Conservation (phyloP, 1,140 invertebrate species). For the Atta cephalotes region DNA sequence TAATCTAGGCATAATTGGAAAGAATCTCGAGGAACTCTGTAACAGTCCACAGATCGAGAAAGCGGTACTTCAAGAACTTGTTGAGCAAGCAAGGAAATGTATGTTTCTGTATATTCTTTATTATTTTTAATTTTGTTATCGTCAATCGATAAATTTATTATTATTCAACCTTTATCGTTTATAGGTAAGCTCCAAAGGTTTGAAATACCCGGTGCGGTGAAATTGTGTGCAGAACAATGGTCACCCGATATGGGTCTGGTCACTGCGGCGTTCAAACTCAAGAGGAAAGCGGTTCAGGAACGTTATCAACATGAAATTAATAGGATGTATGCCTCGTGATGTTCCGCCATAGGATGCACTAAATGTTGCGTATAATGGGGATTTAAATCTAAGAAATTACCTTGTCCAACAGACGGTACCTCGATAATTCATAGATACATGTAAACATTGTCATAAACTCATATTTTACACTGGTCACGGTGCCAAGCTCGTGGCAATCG, state of each 20-base stretch:
- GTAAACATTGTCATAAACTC: slow-evolving; percentile 22
- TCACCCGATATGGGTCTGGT: slow-evolving; percentile 98
- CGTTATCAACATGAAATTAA: slow-evolving; percentile 96
- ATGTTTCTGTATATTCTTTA: slow-evolving; percentile 79
- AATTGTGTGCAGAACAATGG: slow-evolving; percentile 96
- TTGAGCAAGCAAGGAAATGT: slow-evolving; percentile 94
- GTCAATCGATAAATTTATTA: not conserved
- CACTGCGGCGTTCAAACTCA: slow-evolving; percentile 98
- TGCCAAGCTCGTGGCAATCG: not conserved
- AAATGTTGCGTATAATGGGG: slow-evolving; percentile 62
- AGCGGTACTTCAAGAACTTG: slow-evolving; percentile 92
- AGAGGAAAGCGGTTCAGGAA: slow-evolving; percentile 97
- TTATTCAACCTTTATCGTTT: slow-evolving; percentile 42
- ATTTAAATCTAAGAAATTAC: slow-evolving; percentile 43
- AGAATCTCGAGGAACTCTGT: slow-evolving; percentile 92
- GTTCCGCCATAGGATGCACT: slow-evolving; percentile 55
- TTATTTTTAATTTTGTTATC: not conserved
- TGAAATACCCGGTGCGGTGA: slow-evolving; percentile 97
- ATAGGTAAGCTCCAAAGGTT: slow-evolving; percentile 94
- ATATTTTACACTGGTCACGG: slow-evolving; percentile 30
- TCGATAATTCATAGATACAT: slow-evolving; percentile 49
- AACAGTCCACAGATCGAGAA: slow-evolving; percentile 90
- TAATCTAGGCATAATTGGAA: slow-evolving; percentile 88
- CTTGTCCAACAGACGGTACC: slow-evolving; percentile 36
- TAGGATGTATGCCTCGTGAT: slow-evolving; percentile 96